Percentiles rank a stretch among this genome's conserved stretches.
These are phyloP conservation scores for Caenorhabditis angaria DNA, from an alignment of 2,888 invertebrate genomes.

Conservation along the genomic window DNA sequence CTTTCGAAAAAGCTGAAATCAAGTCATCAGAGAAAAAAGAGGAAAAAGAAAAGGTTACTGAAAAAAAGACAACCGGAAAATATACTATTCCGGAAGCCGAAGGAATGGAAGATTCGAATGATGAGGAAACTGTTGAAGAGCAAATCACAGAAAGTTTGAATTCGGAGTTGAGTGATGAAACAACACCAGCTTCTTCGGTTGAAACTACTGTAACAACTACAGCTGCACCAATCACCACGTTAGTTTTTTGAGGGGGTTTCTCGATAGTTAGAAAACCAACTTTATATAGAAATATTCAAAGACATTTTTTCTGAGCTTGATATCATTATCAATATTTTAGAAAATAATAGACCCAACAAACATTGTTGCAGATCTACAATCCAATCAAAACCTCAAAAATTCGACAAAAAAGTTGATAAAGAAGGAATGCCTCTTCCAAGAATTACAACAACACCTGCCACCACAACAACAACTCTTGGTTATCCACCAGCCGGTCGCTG, in stretches of 20 bases:
- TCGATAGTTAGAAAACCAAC: too few species aligned
- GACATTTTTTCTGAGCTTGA: too few species aligned
- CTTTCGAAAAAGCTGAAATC: not conserved
- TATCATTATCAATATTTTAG: too few species aligned
- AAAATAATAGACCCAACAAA: not conserved
- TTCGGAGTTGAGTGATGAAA: slow-evolving; percentile 17
- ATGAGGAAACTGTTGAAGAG: slow-evolving; percentile 27
- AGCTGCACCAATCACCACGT: slow-evolving; percentile 17
- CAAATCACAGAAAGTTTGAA: slow-evolving; percentile 11
- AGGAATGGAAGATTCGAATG: slow-evolving; percentile 50
- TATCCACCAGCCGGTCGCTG: slow-evolving; percentile 67
- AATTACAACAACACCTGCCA: slow-evolving; percentile 41
- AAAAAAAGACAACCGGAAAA: slow-evolving; percentile 2
- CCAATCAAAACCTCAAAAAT: slow-evolving; percentile 21
- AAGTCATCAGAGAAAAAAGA: slow-evolving; percentile 3
- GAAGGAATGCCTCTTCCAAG: slow-evolving; percentile 36
- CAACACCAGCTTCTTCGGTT: slow-evolving; percentile 8
- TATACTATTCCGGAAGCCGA: slow-evolving; percentile 57
- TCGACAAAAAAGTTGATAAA: slow-evolving; percentile 49
- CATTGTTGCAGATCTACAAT: slow-evolving; percentile 20
- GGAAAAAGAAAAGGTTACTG: slow-evolving; percentile 11
- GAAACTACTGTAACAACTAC: slow-evolving; percentile 21
- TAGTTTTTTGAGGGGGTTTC: too few species aligned
- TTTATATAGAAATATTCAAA: too few species aligned
- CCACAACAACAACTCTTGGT: slow-evolving; percentile 46